Percentiles rank a stretch among this genome's conserved stretches.
Evolutionary conservation across 2,888 invertebrate species (phyloP).

Genomic region (Nomada flava): DNA sequence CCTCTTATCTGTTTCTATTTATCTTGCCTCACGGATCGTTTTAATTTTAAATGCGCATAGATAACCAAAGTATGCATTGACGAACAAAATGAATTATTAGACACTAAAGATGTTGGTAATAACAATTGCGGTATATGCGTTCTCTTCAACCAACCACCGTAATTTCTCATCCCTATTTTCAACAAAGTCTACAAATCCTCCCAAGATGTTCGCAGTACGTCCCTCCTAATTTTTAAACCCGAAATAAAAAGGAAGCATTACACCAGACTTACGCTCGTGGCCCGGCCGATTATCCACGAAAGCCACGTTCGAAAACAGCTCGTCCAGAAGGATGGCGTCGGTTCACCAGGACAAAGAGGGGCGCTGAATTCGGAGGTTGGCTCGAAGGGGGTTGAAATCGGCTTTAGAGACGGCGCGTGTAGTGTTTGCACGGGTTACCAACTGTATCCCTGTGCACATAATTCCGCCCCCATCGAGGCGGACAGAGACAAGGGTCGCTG

Average conservation of each 20-base stretch:
- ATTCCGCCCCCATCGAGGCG: slow-evolving; percentile 43
- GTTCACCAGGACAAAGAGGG: slow-evolving; percentile 22
- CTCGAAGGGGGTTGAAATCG: slow-evolving; percentile 64
- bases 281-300: slow-evolving; percentile 20
- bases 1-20: not conserved
- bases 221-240: too few relatives aligned
- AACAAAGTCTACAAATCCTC: too few relatives aligned
- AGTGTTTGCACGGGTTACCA: slow-evolving; percentile 68
- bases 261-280: slow-evolving; percentile 6
- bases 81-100: too few relatives aligned
- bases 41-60: not conserved
- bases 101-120: too few relatives aligned
- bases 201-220: too few relatives aligned
- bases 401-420: slow-evolving; percentile 62
- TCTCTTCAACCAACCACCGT: too few relatives aligned
- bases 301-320: slow-evolving; percentile 21
- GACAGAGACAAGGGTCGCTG: slow-evolving; percentile 37
- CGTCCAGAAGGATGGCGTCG: not conserved
- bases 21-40: not conserved
- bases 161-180: too few relatives aligned
- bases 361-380: slow-evolving; percentile 51
- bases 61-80: too few relatives aligned
- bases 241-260: too few relatives aligned
- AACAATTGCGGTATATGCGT: too few relatives aligned
- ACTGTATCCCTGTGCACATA: slow-evolving; percentile 66